These are phyloP conservation scores for Eufriesea mexicana DNA, from an alignment of 1,140 invertebrate genomes.

Conservation along the genomic window DNA sequence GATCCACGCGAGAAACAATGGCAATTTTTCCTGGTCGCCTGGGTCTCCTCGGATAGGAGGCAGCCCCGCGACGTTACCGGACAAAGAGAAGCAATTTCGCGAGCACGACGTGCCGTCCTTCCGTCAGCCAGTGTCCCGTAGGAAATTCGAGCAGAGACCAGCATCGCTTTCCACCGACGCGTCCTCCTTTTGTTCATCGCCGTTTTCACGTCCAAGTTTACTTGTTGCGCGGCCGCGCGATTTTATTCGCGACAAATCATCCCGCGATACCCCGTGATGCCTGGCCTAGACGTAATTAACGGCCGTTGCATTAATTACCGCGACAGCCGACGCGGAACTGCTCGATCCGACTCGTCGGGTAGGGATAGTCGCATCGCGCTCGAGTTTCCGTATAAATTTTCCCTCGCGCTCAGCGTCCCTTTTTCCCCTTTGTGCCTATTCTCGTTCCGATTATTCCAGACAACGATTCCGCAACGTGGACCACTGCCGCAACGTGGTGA, in stretches of 20 bases:
- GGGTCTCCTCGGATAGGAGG: too few relatives aligned
- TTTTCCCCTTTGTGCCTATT: too few relatives aligned
- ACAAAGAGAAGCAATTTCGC: slow-evolving; percentile 28
- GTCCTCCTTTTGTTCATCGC: not conserved
- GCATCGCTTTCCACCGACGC: not conserved
- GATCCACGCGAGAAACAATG: not conserved
- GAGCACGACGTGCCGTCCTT: slow-evolving; percentile 4
- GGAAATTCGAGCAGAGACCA: slow-evolving; percentile 4
- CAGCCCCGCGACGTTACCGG: not conserved
- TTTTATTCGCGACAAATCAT: slow-evolving; percentile 29
- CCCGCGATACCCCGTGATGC: not conserved
- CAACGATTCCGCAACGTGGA: too few relatives aligned
- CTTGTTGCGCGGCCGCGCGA: slow-evolving; percentile 19
- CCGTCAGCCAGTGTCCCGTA: not conserved
- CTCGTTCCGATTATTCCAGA: too few relatives aligned
- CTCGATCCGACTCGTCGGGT: not conserved
- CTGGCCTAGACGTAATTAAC: slow-evolving; percentile 4
- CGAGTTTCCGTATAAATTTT: too few relatives aligned
- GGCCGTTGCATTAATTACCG: slow-evolving; percentile 9
- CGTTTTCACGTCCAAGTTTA: not conserved
- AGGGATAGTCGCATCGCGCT: not conserved
- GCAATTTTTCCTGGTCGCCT: slow-evolving; percentile 6
- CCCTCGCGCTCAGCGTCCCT: too few relatives aligned
- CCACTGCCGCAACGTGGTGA: too few relatives aligned
- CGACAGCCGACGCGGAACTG: not conserved